These are phyloP conservation scores for Melinaea marsaeus DNA, from an alignment of 2,888 invertebrate genomes.

Conservation along the genomic window DNA sequence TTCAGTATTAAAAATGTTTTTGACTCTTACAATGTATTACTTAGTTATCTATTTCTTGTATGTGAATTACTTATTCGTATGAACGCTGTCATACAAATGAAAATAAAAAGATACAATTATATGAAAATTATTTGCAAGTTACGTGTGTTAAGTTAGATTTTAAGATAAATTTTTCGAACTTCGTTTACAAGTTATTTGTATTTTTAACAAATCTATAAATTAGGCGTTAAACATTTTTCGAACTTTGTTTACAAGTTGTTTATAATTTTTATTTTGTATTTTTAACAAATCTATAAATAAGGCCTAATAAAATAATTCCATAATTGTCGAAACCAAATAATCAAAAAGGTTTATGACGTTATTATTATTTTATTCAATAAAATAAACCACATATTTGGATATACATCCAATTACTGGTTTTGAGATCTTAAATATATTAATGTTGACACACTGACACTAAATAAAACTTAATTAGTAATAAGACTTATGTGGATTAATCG, in stretches of 20 bases:
- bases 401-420: constrained; percentile 11
- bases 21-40: constrained; percentile 3
- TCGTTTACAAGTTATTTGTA: too few relatives aligned
- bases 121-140: too few relatives aligned
- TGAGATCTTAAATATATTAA: constrained; percentile 27
- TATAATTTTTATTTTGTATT: too few relatives aligned
- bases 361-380: constrained; percentile 14
- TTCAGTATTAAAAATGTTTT: constrained; percentile 36
- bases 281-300: too few relatives aligned
- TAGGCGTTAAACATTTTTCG: too few relatives aligned
- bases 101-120: constrained; percentile 44
- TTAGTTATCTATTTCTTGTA: background rate
- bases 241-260: too few relatives aligned
- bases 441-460: constrained; percentile 29
- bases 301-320: too few relatives aligned
- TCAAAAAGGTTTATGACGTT: constrained; percentile 1
- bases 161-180: too few relatives aligned
- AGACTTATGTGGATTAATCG: constrained; percentile 36
- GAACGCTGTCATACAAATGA: constrained; percentile 44
- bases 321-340: too few relatives aligned
- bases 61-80: constrained; percentile 29
- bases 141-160: too few relatives aligned
- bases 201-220: too few relatives aligned
- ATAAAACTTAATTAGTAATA: constrained; percentile 34
- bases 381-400: constrained; percentile 23